phyloP scores from a whole-genome alignment of 2,113 vertebrate species.

The Lampris megalopsis region DNA sequence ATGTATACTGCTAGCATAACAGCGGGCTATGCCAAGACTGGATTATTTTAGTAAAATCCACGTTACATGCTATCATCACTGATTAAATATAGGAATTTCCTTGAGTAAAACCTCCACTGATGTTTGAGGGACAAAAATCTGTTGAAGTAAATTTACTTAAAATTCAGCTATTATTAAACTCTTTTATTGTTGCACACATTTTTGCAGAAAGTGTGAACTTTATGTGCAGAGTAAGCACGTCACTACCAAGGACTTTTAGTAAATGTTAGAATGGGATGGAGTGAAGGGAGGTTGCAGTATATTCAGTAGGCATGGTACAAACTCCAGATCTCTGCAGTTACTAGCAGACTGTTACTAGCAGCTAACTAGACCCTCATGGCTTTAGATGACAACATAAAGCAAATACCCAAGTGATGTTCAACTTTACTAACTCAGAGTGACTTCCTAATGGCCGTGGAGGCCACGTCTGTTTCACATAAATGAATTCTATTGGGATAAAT shows the following conservation, averaged over 20 bases:
- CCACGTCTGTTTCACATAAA: conserved; percentile 57
- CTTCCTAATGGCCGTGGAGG: conserved; percentile 69
- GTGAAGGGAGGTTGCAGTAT: conserved; percentile 17
- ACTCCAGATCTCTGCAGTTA: conserved; percentile 49
- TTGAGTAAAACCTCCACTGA: conserved; percentile 42
- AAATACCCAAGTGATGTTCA: conserved; percentile 51
- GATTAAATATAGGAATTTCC: conserved; percentile 52
- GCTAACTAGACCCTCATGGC: conserved; percentile 58
- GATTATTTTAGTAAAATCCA: conserved; percentile 51
- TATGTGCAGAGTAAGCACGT: conserved; percentile 3
- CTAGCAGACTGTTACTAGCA: conserved; percentile 58
- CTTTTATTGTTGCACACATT: background rate
- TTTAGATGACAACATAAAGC: conserved; percentile 58
- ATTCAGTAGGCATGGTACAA: conserved; percentile 40
- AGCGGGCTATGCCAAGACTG: conserved; percentile 32
- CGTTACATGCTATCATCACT: conserved; percentile 43
- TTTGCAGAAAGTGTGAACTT: background rate
- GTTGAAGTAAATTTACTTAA: background rate
- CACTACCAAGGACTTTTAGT: background rate
- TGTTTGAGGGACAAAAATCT: conserved; percentile 21
- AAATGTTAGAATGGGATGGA: conserved; percentile 11
- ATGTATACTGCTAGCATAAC: conserved; percentile 42
- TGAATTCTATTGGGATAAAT: no score
- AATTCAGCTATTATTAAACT: background rate
- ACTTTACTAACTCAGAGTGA: conserved; percentile 75